These are phyloP conservation scores for Melanerpes formicivorus DNA, from an alignment of 2,113 vertebrate genomes.

Conservation along the genomic window DNA sequence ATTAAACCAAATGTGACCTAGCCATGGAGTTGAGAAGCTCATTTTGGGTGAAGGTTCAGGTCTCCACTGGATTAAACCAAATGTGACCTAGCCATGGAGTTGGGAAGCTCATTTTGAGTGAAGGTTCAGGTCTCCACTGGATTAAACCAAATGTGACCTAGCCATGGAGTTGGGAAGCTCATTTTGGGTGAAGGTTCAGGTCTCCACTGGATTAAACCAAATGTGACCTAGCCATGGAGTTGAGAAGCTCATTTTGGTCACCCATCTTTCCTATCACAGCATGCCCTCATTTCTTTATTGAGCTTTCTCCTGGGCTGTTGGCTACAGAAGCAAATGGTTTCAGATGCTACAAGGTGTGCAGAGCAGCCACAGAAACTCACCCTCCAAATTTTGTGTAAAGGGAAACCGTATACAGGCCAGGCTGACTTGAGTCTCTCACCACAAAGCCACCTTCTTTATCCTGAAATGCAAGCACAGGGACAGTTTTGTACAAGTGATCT, in stretches of 20 bases:
- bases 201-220: not conserved
- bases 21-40: not conserved
- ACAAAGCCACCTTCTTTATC: conserved; percentile 96
- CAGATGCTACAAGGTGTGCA: accelerated
- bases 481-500: not conserved
- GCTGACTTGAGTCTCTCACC: conserved; percentile 91
- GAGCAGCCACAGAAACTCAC: conserved; percentile 73
- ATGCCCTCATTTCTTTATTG: not conserved
- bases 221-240: not conserved
- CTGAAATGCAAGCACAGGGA: conserved; percentile 75
- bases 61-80: too few relatives aligned
- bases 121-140: too few relatives aligned
- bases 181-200: not conserved
- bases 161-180: too few relatives aligned
- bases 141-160: too few relatives aligned
- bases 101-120: too few relatives aligned
- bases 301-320: not conserved
- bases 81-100: too few relatives aligned
- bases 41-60: not conserved
- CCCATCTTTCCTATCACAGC: not conserved
- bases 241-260: not conserved
- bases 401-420: conserved; percentile 89
- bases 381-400: conserved; percentile 88
- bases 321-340: not conserved
- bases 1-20: not conserved